phyloP scores from a whole-genome alignment of 2,888 invertebrate genomes.

The Morinoia aosen region DNA sequence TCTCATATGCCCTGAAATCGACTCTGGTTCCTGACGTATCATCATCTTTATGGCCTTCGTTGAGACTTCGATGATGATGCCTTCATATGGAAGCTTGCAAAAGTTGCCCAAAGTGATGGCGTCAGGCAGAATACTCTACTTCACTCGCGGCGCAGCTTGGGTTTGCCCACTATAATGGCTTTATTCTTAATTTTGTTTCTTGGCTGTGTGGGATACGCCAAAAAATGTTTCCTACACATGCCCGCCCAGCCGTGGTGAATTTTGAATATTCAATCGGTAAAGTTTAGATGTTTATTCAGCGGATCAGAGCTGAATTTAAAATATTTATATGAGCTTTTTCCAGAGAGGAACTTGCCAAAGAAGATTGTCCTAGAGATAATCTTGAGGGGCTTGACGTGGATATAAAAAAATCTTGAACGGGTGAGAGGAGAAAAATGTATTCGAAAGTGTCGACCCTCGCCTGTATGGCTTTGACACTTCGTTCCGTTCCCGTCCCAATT shows the following conservation, averaged over 20 bases:
- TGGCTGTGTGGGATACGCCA: not conserved
- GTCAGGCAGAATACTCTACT: not conserved
- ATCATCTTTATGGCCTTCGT: not conserved
- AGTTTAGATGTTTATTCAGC: not conserved
- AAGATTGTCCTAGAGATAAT: not conserved
- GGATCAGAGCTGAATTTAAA: not conserved
- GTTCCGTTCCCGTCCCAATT: too few relatives aligned
- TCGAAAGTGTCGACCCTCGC: too few relatives aligned
- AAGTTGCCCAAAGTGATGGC: not conserved
- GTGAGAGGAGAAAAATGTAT: too few relatives aligned
- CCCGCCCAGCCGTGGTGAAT: not conserved
- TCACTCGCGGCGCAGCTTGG: not conserved
- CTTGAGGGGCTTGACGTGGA: too few relatives aligned
- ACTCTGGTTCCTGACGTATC: not conserved
- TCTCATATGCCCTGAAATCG: not conserved
- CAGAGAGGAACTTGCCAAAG: not conserved
- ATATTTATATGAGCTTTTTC: not conserved
- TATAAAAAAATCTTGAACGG: too few relatives aligned
- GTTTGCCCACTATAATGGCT: not conserved
- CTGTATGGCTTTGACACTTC: too few relatives aligned
- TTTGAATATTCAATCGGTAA: not conserved
- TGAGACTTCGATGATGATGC: slow-evolving; percentile 4
- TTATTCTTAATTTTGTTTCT: not conserved
- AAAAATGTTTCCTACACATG: not conserved
- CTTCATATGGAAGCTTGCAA: not conserved